phyloP scores from a whole-genome alignment of 35 echinoderm and acorn worm species.

The Holothuria glaberrima region DNA sequence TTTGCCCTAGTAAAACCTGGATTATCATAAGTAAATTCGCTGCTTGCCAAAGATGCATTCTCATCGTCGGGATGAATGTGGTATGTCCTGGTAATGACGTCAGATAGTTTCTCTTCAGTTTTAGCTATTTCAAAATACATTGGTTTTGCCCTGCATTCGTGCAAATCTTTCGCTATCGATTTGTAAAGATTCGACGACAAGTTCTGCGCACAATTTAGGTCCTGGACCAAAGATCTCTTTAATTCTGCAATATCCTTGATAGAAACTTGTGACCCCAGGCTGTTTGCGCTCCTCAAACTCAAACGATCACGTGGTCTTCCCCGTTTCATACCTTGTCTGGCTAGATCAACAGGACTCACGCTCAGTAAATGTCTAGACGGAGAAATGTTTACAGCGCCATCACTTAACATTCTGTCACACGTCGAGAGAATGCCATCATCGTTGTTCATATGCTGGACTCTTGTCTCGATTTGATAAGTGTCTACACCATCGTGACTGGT shows the following conservation, averaged over 20 bases:
- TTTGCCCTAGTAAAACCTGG: slow-evolving; percentile 73
- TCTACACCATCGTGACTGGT: slow-evolving; percentile 72
- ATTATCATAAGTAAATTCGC: slow-evolving; percentile 90
- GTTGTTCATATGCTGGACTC: neutral
- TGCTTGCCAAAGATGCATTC: slow-evolving; percentile 70
- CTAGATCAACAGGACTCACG: slow-evolving; percentile 29
- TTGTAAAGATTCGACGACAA: slow-evolving; percentile 80
- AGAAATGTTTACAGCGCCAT: neutral
- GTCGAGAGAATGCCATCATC: neutral
- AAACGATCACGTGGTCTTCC: slow-evolving; percentile 57
- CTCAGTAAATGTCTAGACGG: neutral
- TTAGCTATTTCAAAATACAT: slow-evolving; percentile 92
- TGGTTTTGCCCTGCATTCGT: slow-evolving; percentile 75
- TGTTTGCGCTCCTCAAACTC: slow-evolving; percentile 71
- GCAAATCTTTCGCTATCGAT: slow-evolving; percentile 79
- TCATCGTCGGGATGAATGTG: slow-evolving; percentile 71
- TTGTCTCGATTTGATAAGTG: neutral
- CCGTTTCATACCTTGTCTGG: slow-evolving; percentile 61
- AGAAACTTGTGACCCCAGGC: slow-evolving; percentile 50
- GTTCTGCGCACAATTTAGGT: slow-evolving; percentile 76
- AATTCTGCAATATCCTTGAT: slow-evolving; percentile 79
- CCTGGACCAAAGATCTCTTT: slow-evolving; percentile 80
- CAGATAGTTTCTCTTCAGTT: slow-evolving; percentile 72
- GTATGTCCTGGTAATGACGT: slow-evolving; percentile 76
- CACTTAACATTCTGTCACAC: neutral